Base-by-base conservation (phyloP, 1,140 invertebrate species). In the Amyelois transitella region DNA sequence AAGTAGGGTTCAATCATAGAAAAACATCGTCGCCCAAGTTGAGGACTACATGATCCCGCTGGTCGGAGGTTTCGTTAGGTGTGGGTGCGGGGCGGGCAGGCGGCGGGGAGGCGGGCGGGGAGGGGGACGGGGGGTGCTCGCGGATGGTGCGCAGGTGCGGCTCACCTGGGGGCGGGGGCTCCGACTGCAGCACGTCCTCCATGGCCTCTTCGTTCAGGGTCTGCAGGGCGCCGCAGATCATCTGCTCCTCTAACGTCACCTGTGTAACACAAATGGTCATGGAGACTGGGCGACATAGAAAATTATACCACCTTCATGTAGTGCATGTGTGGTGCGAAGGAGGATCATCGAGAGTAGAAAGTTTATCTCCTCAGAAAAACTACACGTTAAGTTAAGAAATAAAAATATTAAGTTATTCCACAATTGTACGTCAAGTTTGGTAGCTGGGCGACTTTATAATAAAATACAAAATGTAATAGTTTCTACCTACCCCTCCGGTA, bases 221-320 rank as follows among this genome's bases (percentile, higher is more conserved):
- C 86, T 97, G 96, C 24, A 98, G 83, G 0, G 96, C 96, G 55
- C 96, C 96, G 78, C 95, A 96, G 65, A 98, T 97, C 95, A 97
- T 96, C 85, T 97, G 95, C 75, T 97, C 96, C 86, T 98, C 96
- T 58, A 98, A 88, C 0, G 96, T 97, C 25, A 98, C 95, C 96
- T 97, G 64, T 1, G 3, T 17, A 22, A 2, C 32, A 18, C 5
- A 38, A 3, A 18, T 10, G 7, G n/a, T 45, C 18, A 20, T 45
- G 10, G n/a, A n/a, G n/a, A n/a, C n/a, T n/a, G n/a, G n/a, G n/a
- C n/a, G n/a, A n/a, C n/a, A n/a, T n/a, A n/a, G n/a, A n/a, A n/a
- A n/a, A n/a, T n/a, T n/a, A n/a, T n/a, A n/a, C n/a, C n/a, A n/a
- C n/a, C n/a, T n/a, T n/a, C n/a, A n/a, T n/a, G n/a, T n/a, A n/a